Evolutionary conservation across 1,140 invertebrate genomes (phyloP).

Genomic region (Hycleus cichorii): DNA sequence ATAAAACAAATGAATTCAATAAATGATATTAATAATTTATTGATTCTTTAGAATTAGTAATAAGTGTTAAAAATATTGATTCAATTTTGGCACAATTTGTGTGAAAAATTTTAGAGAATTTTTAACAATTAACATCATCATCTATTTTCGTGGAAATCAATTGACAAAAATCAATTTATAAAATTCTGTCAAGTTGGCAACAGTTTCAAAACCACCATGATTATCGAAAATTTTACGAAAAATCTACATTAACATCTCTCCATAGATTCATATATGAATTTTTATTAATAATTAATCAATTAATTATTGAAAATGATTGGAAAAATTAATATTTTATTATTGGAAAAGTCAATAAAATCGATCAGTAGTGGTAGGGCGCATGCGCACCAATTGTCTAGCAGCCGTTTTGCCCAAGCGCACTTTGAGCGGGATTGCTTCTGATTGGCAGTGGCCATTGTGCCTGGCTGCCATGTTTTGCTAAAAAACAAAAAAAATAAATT

Average conservation of each 20-base stretch:
- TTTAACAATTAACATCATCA: background rate
- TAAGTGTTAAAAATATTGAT: too few species aligned
- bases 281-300: too few species aligned
- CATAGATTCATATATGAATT: too few species aligned
- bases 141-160: background rate
- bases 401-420: slow-evolving; percentile 21
- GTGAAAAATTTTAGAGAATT: too few species aligned
- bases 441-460: slow-evolving; percentile 29
- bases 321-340: too few species aligned
- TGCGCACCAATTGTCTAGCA: slow-evolving; percentile 4
- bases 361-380: background rate
- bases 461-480: slow-evolving; percentile 31
- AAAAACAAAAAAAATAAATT: background rate
- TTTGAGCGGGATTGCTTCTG: slow-evolving; percentile 28
- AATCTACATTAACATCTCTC: background rate
- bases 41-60: too few species aligned
- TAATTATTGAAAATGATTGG: too few species aligned
- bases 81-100: too few species aligned
- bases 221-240: background rate
- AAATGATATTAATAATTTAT: too few species aligned
- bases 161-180: background rate
- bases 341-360: slow-evolving; percentile 19
- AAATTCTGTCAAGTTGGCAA: background rate
- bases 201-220: background rate
- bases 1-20: too few species aligned